Conservation (phyloP, 2,113 vertebrate species). For the Chamaetylas fuelleborni region DNA sequence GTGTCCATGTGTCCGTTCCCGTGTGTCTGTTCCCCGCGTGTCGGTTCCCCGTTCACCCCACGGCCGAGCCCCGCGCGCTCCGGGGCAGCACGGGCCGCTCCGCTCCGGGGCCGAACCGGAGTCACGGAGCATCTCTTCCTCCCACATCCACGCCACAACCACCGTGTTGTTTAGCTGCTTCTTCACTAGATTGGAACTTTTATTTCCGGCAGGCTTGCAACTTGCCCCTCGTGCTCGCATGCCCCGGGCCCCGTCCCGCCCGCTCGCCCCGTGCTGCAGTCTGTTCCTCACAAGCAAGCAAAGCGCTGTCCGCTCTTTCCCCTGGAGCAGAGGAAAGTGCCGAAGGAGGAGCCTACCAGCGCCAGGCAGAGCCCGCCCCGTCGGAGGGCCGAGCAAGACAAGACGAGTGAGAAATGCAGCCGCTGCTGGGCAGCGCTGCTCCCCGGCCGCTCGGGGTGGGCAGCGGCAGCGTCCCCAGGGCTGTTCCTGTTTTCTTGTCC, state of each 20-base stretch:
- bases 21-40: background rate
- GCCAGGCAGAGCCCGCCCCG: background rate
- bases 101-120: background rate
- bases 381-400: background rate
- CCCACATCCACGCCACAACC: background rate
- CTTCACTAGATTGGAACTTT: background rate
- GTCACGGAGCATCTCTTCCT: background rate
- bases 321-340: background rate
- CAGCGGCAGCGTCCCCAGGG: background rate
- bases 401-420: background rate
- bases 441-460: background rate
- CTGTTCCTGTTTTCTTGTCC: background rate
- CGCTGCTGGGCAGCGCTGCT: background rate
- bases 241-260: background rate
- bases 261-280: background rate
- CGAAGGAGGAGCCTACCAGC: background rate
- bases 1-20: background rate
- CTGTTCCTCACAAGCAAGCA: background rate
- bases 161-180: background rate
- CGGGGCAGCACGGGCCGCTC: background rate
- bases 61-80: background rate
- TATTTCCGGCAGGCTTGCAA: background rate
- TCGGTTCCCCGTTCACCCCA: background rate
- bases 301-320: background rate
- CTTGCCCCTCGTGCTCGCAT: background rate